Evolutionary conservation across 2,888 invertebrate species (phyloP).

Genomic region (Andricus curvator): DNA sequence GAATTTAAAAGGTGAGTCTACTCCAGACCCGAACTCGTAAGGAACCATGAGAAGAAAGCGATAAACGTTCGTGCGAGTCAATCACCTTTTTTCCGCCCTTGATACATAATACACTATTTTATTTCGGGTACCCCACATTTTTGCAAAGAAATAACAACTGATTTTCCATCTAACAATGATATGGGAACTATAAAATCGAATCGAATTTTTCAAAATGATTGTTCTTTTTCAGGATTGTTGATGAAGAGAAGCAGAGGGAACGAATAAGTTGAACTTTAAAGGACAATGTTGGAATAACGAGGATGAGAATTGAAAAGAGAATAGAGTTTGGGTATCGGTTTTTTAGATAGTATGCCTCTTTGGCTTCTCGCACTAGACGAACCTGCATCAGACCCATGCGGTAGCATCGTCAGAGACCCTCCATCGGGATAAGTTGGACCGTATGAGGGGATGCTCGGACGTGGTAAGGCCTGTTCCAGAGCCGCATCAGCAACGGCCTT

Average conservation of each 20-base stretch:
- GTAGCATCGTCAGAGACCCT: constrained; percentile 55
- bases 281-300: not conserved
- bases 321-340: not conserved
- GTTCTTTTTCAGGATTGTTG: not conserved
- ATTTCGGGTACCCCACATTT: too few relatives aligned
- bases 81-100: too few relatives aligned
- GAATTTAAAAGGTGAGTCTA: too few relatives aligned
- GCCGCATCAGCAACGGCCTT: constrained; percentile 58
- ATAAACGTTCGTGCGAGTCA: too few relatives aligned
- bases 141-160: too few relatives aligned
- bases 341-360: constrained; percentile 60
- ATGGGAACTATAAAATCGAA: too few relatives aligned
- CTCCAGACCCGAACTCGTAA: too few relatives aligned
- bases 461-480: constrained; percentile 62
- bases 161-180: too few relatives aligned
- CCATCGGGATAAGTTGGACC: constrained; percentile 57
- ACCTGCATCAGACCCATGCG: constrained; percentile 68
- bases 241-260: not conserved
- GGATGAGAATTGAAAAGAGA: constrained; percentile 3
- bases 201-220: not conserved
- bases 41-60: too few relatives aligned
- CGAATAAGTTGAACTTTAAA: not conserved
- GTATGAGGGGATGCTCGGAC: constrained; percentile 68
- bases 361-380: constrained; percentile 69
- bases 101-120: too few relatives aligned